A percentile compares a stretch with the other conserved stretches of the same genome.
Conservation (phyloP, 2,888 invertebrate genomes). For the Sminthurides aquaticus region DNA sequence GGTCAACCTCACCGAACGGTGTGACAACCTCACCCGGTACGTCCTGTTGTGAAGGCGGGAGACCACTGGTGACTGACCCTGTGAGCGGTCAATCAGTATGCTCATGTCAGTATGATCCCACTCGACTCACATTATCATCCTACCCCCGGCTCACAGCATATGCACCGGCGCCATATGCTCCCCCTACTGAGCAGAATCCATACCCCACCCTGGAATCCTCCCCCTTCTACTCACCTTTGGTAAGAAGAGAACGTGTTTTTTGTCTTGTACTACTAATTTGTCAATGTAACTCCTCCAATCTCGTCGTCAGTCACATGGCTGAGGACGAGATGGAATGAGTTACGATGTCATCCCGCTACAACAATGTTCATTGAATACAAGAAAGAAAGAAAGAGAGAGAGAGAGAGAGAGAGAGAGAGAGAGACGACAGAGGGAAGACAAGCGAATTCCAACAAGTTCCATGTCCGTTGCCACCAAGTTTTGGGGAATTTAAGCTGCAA, state of each 20-base stretch:
- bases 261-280: slow-evolving; percentile 13
- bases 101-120: slow-evolving; percentile 88
- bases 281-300: slow-evolving; percentile 12
- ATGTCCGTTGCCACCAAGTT: too few relatives aligned
- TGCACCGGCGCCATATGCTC: slow-evolving; percentile 65
- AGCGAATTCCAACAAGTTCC: too few relatives aligned
- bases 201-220: slow-evolving; percentile 91
- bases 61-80: slow-evolving; percentile 85
- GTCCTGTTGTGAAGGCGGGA: slow-evolving; percentile 81
- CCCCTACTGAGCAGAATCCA: slow-evolving; percentile 77
- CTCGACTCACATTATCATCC: slow-evolving; percentile 70
- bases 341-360: too few relatives aligned
- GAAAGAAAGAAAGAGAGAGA: too few relatives aligned
- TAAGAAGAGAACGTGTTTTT: slow-evolving; percentile 54
- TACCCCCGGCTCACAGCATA: slow-evolving; percentile 69
- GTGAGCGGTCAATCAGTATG: slow-evolving; percentile 88
- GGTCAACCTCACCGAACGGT: slow-evolving; percentile 43
- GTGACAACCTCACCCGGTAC: slow-evolving; percentile 41
- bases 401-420: too few relatives aligned
- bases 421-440: too few relatives aligned
- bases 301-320: neutral
- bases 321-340: slow-evolving; percentile 6
- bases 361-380: too few relatives aligned
- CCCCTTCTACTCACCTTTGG: slow-evolving; percentile 90
- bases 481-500: too few relatives aligned